A percentile compares a stretch with the other conserved stretches of the same genome.
Evolutionary conservation across 1,140 invertebrate genomes (phyloP).

Genomic region (Drosophila athabasca): DNA sequence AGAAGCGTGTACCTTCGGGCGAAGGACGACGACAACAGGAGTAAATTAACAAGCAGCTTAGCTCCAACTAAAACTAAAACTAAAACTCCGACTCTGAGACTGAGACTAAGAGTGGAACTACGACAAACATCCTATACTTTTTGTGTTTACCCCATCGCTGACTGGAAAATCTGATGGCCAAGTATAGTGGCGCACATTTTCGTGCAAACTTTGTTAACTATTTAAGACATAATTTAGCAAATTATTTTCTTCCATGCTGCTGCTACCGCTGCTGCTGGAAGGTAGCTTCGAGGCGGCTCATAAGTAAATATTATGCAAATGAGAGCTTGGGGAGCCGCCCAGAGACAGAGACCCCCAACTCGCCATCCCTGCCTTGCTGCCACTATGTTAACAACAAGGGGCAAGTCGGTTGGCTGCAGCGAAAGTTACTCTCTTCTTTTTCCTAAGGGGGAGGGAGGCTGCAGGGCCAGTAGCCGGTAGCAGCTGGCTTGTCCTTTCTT

Average conservation of each 20-base stretch:
- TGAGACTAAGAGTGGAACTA: not conserved
- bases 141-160: conserved; percentile 34
- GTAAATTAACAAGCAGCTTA: conserved; percentile 55
- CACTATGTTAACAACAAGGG: conserved; percentile 7
- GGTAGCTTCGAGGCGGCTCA: conserved; percentile 31
- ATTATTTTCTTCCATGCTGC: conserved; percentile 74
- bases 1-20: conserved; percentile 1
- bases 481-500: conserved; percentile 63
- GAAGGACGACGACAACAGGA: not conserved
- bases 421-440: conserved; percentile 57
- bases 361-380: conserved; percentile 1
- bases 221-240: conserved; percentile 82
- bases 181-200: conserved; percentile 56
- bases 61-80: conserved; percentile 14
- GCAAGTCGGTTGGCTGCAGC: conserved; percentile 48
- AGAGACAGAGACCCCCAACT: conserved; percentile 17
- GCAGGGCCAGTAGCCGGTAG: conserved; percentile 34
- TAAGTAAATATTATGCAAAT: conserved; percentile 81
- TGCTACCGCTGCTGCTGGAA: not conserved
- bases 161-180: conserved; percentile 32
- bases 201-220: conserved; percentile 79
- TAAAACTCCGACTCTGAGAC: not conserved
- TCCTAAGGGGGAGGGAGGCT: conserved; percentile 33
- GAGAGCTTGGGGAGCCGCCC: conserved; percentile 49
- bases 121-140: not conserved